A percentile compares a stretch with the other conserved stretches of the same genome.
Conservation (phyloP, 2,113 vertebrate species). For the Dipodomys merriami region DNA sequence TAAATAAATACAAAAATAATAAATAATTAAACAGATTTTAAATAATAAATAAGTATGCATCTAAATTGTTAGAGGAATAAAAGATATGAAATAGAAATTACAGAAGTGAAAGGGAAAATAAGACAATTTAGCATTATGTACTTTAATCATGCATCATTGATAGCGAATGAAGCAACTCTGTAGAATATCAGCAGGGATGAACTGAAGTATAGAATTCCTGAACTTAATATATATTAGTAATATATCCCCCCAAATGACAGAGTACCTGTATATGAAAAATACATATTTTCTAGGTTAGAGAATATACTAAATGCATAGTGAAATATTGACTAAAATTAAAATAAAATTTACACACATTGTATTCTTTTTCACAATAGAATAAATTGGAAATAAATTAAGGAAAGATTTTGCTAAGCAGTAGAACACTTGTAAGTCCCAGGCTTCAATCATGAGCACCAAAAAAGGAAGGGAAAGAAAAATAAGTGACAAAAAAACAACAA, state of each 20-base stretch:
- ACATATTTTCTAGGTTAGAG: not conserved
- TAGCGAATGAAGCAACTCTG: not conserved
- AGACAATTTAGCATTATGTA: not conserved
- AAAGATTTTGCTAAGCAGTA: no score
- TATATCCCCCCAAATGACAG: not conserved
- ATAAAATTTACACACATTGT: not conserved
- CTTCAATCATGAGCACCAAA: no score
- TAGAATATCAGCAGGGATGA: not conserved
- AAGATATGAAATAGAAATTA: not conserved
- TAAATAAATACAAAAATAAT: not conserved
- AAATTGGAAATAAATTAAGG: not conserved
- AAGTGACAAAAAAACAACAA: no score
- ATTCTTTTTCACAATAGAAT: not conserved
- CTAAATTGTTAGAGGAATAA: not conserved
- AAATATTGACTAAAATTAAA: not conserved
- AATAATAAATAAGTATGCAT: not conserved
- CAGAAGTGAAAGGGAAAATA: not conserved
- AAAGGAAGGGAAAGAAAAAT: no score
- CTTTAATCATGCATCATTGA: not conserved
- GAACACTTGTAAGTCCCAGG: no score
- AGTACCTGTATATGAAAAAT: not conserved
- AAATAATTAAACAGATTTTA: not conserved
- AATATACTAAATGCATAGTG: not conserved
- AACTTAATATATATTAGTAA: not conserved
- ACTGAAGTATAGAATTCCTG: not conserved